Percentiles rank a stretch among this genome's conserved stretches.
These are phyloP conservation scores for Alcedo atthis DNA, from an alignment of 2,797 vertebrate genomes.

Conservation along the genomic window DNA sequence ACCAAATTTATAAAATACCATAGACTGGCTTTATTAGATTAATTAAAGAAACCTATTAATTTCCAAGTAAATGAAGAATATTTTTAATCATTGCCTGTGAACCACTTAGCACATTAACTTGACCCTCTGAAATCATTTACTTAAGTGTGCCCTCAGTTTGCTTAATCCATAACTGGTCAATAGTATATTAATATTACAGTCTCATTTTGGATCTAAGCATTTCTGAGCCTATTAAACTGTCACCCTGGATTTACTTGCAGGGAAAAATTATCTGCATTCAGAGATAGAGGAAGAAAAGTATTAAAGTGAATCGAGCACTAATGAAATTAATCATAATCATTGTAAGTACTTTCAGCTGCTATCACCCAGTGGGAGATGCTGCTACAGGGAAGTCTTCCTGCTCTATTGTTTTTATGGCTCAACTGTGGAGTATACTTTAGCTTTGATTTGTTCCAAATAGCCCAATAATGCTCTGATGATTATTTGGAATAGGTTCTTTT, in stretches of 20 bases:
- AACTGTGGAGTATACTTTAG: not conserved
- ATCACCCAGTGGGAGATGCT: constrained; percentile 73
- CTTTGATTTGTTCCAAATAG: constrained; percentile 18
- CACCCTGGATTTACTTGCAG: constrained; percentile 84
- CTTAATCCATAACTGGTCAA: constrained; percentile 83
- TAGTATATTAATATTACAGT: constrained; percentile 84
- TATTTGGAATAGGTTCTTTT: not conserved
- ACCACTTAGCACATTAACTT: constrained; percentile 72
- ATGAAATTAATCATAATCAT: constrained; percentile 79
- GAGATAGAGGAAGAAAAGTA: constrained; percentile 76
- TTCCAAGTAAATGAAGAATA: constrained; percentile 72
- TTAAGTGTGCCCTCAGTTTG: constrained; percentile 71
- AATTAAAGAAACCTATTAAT: constrained; percentile 75
- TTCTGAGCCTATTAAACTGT: constrained; percentile 87
- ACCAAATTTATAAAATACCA: constrained; percentile 19
- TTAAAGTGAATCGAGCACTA: constrained; percentile 72
- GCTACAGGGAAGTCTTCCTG: constrained; percentile 56
- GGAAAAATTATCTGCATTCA: constrained; percentile 81
- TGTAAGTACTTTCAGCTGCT: constrained; percentile 68
- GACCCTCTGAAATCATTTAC: constrained; percentile 73
- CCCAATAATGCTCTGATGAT: not conserved
- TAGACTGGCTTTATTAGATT: constrained; percentile 68
- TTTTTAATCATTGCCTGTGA: constrained; percentile 70
- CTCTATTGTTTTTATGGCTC: constrained; percentile 21
- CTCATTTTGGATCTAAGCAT: constrained; percentile 78